Evolutionary conservation across 2,797 vertebrate genomes (phyloP), one percentile per base, ranked within the genome.

Genomic region (Lepidocolaptes lacrymiger): DNA sequence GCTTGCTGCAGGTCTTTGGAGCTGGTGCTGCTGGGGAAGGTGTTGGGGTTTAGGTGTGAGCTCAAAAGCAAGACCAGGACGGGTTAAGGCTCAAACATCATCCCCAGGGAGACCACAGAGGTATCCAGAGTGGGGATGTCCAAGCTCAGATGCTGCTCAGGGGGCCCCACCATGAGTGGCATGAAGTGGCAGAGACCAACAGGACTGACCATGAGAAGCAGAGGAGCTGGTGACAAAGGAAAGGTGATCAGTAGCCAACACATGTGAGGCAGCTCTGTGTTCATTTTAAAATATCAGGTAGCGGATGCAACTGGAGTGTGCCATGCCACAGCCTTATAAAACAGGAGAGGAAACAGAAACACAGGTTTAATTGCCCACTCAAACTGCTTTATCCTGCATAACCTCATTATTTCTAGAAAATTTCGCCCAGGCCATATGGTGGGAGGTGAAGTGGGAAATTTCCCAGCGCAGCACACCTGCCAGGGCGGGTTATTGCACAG

Each of bases 81-180:
- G 18, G 12, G 23, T 15, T 81, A 73, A 69, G 27, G 23, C 37
- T 91, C 7, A 2, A 13, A 32, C 20, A 14, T 64, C 23, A n/a
- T 5, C n/a, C 28, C 23, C 52, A 34, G 7, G 23, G 20, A 96
- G 1, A 59, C 32, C 54, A 32, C 0, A 66, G 22, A 59, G 32
- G 4, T 41, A 34, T 30, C 49, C 59, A 41, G 34, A 44, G 32
- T 10, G 8, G 16, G 5, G 21, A 7, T 64, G 17, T 9, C 69
- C 49, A 20, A 12, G 51, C 18, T 30, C 10, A 32, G 30, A 52
- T 52, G 51, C 28, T 32, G 51, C 28, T 52, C 18, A 0, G 30
- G n/a, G 14, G 61, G 1, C 16, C 19, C 34, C 34, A 59, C 1
- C 0, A 0, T 3, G 3, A n/a, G 58, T 20, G 24, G 22, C 27